A percentile compares a stretch with the other conserved stretches of the same genome.
These are phyloP conservation scores for Amphimedon queenslandica DNA, from an alignment of 37 sponge, comb jelly and placozoan genomes.

Conservation along the genomic window DNA sequence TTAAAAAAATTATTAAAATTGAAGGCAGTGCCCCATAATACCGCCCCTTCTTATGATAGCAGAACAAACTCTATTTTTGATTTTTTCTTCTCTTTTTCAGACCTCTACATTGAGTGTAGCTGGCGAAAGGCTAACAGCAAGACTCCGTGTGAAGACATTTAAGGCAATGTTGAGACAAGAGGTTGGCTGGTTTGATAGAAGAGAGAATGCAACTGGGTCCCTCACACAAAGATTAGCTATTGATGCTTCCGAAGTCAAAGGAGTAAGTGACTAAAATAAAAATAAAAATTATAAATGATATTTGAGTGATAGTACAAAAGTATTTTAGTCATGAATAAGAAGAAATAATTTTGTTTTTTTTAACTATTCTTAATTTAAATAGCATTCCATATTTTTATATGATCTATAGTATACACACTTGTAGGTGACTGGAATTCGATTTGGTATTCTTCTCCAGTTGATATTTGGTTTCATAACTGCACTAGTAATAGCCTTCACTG, in stretches of 20 bases:
- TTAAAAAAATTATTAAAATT: no score
- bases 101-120: slow-evolving; percentile 47
- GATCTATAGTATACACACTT: no score
- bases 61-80: no score
- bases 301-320: no score
- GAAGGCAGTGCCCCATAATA: no score
- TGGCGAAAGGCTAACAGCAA: slow-evolving; percentile 74
- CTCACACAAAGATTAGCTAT: slow-evolving; percentile 78
- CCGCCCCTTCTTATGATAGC: background rate
- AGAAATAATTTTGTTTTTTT: no score
- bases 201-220: slow-evolving; percentile 64
- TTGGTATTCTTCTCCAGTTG: slow-evolving; percentile 59
- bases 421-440: slow-evolving; percentile 74
- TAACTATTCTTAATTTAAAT: no score
- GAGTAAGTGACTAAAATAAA: slow-evolving; percentile 39
- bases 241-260: slow-evolving; percentile 89
- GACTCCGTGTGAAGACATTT: slow-evolving; percentile 62
- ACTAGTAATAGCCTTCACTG: slow-evolving; percentile 55
- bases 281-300: background rate
- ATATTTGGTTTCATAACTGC: slow-evolving; percentile 57
- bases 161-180: slow-evolving; percentile 79
- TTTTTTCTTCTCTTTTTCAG: slow-evolving; percentile 10
- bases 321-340: no score
- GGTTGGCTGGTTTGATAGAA: slow-evolving; percentile 79
- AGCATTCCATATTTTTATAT: no score